These are phyloP conservation scores for Oriolus oriolus DNA, from an alignment of 2,113 vertebrate genomes.

Conservation along the genomic window DNA sequence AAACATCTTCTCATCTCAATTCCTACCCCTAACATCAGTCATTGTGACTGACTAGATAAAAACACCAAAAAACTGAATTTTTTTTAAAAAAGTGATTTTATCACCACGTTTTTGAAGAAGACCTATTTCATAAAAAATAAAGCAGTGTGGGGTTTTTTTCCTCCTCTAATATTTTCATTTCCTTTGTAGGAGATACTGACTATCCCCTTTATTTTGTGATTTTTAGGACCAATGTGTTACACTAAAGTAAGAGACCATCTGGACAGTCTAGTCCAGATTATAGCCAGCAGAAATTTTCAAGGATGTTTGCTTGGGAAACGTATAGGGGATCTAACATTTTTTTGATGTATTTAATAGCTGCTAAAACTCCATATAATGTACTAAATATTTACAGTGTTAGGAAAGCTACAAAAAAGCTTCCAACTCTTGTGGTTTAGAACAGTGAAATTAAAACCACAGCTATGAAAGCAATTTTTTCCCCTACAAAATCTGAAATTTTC, in stretches of 20 bases:
- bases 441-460: background rate
- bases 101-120: background rate
- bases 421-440: background rate
- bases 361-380: background rate
- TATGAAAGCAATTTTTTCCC: background rate
- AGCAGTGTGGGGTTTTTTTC: accelerated
- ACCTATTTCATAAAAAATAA: background rate
- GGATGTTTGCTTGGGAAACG: background rate
- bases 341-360: background rate
- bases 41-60: background rate
- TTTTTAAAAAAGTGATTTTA: background rate
- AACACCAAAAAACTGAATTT: background rate
- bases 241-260: background rate
- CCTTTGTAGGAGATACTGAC: background rate
- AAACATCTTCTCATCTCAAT: background rate
- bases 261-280: background rate
- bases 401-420: background rate
- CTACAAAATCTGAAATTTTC: background rate
- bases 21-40: background rate
- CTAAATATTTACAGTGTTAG: background rate
- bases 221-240: background rate
- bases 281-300: background rate
- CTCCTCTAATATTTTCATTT: background rate
- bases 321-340: too few relatives aligned
- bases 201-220: background rate